phyloP scores from a whole-genome alignment of 2,888 invertebrate genomes.

The Papilio demoleus region DNA sequence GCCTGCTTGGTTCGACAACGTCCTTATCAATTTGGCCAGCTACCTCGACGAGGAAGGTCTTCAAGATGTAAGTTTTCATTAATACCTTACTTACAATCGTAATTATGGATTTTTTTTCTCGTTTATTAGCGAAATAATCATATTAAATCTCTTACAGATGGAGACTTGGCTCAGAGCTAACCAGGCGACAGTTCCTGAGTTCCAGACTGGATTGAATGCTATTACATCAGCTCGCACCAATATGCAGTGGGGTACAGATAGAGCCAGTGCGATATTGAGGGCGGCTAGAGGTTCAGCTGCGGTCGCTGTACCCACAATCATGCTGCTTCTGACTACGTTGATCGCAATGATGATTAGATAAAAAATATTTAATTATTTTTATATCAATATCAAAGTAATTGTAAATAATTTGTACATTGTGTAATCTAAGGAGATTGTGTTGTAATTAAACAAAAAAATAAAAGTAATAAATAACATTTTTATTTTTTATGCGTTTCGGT shows the following conservation, averaged over 20 bases:
- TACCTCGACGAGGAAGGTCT: constrained; percentile 71
- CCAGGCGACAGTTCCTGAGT: constrained; percentile 58
- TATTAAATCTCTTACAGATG: too few relatives aligned
- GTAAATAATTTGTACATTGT: constrained; percentile 1
- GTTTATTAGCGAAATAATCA: too few relatives aligned
- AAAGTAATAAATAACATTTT: not conserved
- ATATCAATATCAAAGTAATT: not conserved
- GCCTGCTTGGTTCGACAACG: constrained; percentile 61
- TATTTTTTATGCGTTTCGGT: too few relatives aligned
- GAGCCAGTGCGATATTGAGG: constrained; percentile 56
- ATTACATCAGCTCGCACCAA: constrained; percentile 59
- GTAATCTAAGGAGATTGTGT: not conserved
- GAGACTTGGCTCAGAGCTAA: constrained; percentile 64
- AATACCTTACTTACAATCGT: not conserved
- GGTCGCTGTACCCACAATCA: constrained; percentile 53
- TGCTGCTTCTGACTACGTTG: constrained; percentile 56
- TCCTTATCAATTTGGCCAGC: constrained; percentile 62
- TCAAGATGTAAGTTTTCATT: constrained; percentile 61
- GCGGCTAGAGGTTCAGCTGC: constrained; percentile 63
- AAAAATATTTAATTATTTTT: not conserved
- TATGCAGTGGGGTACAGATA: constrained; percentile 68
- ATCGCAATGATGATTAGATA: constrained; percentile 56
- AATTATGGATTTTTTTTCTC: too few relatives aligned
- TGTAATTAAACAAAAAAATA: not conserved
- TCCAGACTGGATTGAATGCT: constrained; percentile 57